phyloP scores from a whole-genome alignment of 2,888 invertebrate species.

The Drosophila multiciliata region DNA sequence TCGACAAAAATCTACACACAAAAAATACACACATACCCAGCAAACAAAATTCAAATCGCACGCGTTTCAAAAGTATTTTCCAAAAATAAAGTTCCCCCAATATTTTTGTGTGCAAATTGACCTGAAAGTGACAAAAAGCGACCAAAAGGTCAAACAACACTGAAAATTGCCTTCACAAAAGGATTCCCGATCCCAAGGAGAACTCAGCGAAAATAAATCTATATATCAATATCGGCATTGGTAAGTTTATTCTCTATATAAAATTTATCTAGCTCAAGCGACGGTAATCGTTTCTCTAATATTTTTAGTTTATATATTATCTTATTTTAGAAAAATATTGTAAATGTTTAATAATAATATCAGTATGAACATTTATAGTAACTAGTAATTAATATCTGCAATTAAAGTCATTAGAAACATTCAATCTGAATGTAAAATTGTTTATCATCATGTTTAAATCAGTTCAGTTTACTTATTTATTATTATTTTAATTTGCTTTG shows the following conservation, averaged over 20 bases:
- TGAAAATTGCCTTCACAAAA: neutral
- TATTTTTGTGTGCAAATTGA: conserved; percentile 30
- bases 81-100: conserved; percentile 10
- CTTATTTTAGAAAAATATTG: neutral
- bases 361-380: neutral
- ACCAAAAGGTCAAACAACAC: conserved; percentile 11
- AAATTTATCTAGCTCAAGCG: neutral
- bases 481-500: neutral
- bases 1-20: conserved; percentile 46
- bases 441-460: neutral
- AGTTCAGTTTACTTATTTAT: neutral
- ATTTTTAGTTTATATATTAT: neutral
- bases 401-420: neutral
- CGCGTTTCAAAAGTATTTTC: conserved; percentile 32
- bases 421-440: neutral
- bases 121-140: conserved; percentile 23
- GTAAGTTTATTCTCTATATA: conserved; percentile 10
- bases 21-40: conserved; percentile 16
- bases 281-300: neutral
- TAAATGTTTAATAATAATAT: neutral
- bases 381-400: neutral
- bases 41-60: conserved; percentile 11
- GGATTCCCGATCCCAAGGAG: conserved; percentile 2
- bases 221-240: neutral
- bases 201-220: neutral